These are phyloP conservation scores for Strigamia maritima DNA, from an alignment of 2,888 invertebrate species.

Conservation along the genomic window DNA sequence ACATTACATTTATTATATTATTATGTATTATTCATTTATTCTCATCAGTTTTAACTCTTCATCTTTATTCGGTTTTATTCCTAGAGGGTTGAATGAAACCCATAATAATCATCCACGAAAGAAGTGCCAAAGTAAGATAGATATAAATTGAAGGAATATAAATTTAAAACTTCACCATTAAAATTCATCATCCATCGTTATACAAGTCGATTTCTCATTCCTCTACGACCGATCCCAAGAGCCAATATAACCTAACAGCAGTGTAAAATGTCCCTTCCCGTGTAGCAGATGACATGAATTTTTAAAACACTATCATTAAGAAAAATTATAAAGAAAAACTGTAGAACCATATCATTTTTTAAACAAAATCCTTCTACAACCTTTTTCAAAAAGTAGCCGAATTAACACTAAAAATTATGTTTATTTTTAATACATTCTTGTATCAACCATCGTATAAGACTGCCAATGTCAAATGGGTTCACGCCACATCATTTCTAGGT, in stretches of 20 bases:
- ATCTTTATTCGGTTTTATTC: slow-evolving; percentile 20
- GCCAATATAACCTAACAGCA: slow-evolving; percentile 25
- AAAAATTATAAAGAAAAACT: background rate
- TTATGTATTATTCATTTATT: background rate
- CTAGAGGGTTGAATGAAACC: background rate
- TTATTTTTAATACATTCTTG: background rate
- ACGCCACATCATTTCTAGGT: background rate
- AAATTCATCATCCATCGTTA: slow-evolving; percentile 32
- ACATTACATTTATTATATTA: background rate
- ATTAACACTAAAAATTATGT: background rate
- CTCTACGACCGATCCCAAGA: slow-evolving; percentile 7
- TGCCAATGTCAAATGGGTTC: slow-evolving; percentile 15
- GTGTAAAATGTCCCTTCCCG: slow-evolving; percentile 20
- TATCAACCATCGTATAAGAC: background rate
- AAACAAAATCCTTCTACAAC: background rate
- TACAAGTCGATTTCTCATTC: slow-evolving; percentile 24
- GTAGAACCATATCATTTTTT: background rate
- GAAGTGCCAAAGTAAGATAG: slow-evolving; percentile 10
- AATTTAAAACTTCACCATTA: slow-evolving; percentile 28
- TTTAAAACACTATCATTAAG: slow-evolving; percentile 18
- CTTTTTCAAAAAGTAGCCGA: background rate
- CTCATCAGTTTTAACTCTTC: background rate
- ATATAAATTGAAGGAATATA: slow-evolving; percentile 28
- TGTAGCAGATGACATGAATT: slow-evolving; percentile 20
- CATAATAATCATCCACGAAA: slow-evolving; percentile 12